These are phyloP conservation scores for Muscicapa adusta DNA, from an alignment of 2,113 vertebrate species.

Conservation along the genomic window DNA sequence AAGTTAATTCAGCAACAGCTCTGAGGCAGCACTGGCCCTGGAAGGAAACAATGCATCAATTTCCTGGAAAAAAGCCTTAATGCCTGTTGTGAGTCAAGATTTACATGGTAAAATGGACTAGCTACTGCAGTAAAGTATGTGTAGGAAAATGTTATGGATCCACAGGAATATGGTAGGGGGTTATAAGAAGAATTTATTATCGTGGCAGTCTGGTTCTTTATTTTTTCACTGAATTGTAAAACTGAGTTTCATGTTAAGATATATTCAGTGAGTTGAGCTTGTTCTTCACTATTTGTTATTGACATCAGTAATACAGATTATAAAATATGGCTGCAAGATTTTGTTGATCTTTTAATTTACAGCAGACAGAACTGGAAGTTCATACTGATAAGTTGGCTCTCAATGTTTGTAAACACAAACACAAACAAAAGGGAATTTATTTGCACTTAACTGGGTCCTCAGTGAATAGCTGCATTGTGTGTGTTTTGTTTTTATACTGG, in stretches of 20 bases:
- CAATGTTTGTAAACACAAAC: background rate
- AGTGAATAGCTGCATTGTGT: background rate
- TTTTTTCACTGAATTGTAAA: background rate
- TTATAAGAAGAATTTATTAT: background rate
- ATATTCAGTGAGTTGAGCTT: background rate
- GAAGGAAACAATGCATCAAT: background rate
- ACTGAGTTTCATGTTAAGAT: background rate
- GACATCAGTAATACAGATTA: background rate
- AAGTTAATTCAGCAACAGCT: background rate
- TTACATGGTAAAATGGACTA: background rate
- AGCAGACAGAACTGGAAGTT: background rate
- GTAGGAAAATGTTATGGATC: background rate
- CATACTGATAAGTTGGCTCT: background rate
- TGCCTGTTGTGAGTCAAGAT: background rate
- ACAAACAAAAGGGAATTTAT: background rate
- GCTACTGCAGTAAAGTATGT: background rate
- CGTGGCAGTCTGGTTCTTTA: background rate
- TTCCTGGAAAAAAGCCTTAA: background rate
- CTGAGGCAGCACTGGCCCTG: background rate
- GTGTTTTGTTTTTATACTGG: background rate
- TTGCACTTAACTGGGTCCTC: background rate
- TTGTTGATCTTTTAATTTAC: background rate
- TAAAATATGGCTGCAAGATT: background rate
- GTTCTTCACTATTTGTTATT: background rate
- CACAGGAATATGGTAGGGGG: background rate